phyloP scores from a whole-genome alignment of 2,888 invertebrate genomes.

The Ferdinandea cuprea region DNA sequence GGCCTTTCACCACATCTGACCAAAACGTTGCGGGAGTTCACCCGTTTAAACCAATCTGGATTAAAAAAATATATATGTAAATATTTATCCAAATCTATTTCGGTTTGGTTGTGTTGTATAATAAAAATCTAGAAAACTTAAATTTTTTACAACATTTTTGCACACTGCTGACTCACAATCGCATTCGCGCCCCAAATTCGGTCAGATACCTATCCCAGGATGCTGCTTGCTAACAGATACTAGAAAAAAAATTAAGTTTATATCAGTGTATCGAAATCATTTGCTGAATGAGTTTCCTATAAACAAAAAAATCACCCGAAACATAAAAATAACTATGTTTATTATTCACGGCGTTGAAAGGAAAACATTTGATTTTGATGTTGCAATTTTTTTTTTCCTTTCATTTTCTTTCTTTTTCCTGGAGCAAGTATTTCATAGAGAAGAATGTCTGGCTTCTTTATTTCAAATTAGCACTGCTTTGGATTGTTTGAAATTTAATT shows the following conservation, averaged over 20 bases:
- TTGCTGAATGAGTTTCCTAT: conserved; percentile 57
- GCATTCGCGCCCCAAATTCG: conserved; percentile 56
- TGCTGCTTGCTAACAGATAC: conserved; percentile 49
- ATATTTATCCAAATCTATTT: conserved; percentile 71
- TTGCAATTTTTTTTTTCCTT: conserved; percentile 27
- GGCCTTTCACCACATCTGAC: conserved; percentile 25
- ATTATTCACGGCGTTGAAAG: conserved; percentile 59
- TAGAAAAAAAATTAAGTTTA: conserved; percentile 54
- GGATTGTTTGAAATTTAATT: too few species aligned
- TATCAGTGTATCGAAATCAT: conserved; percentile 59
- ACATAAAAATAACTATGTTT: conserved; percentile 71
- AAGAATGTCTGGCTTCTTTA: conserved; percentile 20
- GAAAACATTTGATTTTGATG: conserved; percentile 55
- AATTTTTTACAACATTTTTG: conserved; percentile 68
- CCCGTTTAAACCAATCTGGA: conserved; percentile 30
- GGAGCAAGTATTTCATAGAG: conserved; percentile 29
- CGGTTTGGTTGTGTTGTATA: conserved; percentile 47
- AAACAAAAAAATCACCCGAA: conserved; percentile 65
- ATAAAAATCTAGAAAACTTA: conserved; percentile 50
- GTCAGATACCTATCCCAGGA: conserved; percentile 34
- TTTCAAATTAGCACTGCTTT: conserved; percentile 1
- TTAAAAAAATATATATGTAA: conserved; percentile 49
- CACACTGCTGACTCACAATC: conserved; percentile 62
- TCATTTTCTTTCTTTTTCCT: conserved; percentile 13
- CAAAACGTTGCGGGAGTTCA: conserved; percentile 35